phyloP scores from a whole-genome alignment of 2,797 vertebrate genomes.

The Lepilemur septentrionalis region DNA sequence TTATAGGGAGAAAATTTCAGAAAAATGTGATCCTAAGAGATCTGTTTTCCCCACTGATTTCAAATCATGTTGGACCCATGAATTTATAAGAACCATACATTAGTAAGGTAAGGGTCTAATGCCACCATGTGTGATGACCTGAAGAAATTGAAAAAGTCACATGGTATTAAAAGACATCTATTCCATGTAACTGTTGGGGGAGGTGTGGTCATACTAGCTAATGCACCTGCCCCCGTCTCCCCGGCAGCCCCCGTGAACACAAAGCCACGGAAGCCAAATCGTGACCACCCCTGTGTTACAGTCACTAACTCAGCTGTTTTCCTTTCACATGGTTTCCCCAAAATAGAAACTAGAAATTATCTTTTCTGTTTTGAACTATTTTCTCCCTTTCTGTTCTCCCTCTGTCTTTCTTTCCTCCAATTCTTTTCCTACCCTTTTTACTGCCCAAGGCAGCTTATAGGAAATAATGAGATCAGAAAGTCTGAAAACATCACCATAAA shows the following conservation, averaged over 20 bases:
- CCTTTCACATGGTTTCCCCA: background rate
- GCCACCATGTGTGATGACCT: background rate
- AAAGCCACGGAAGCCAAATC: accelerated
- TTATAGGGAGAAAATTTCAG: background rate
- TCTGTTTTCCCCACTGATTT: background rate
- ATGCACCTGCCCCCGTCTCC: accelerated
- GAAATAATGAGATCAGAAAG: background rate
- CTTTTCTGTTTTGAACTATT: background rate
- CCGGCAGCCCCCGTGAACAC: accelerated
- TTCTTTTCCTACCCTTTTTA: background rate
- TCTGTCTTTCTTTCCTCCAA: background rate
- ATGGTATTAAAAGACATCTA: no score
- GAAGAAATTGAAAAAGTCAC: background rate
- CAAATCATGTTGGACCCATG: background rate
- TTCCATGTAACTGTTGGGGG: background rate
- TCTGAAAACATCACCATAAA: background rate
- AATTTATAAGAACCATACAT: background rate
- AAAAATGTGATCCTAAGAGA: background rate
- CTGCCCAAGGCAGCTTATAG: background rate
- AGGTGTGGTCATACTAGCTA: no score
- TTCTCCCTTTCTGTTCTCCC: background rate
- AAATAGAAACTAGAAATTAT: background rate
- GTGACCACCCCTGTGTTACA: accelerated
- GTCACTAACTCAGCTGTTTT: no score
- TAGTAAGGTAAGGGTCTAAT: background rate